Evolutionary conservation across 2,888 invertebrate genomes (phyloP).

Genomic region (Orgyia antiqua): DNA sequence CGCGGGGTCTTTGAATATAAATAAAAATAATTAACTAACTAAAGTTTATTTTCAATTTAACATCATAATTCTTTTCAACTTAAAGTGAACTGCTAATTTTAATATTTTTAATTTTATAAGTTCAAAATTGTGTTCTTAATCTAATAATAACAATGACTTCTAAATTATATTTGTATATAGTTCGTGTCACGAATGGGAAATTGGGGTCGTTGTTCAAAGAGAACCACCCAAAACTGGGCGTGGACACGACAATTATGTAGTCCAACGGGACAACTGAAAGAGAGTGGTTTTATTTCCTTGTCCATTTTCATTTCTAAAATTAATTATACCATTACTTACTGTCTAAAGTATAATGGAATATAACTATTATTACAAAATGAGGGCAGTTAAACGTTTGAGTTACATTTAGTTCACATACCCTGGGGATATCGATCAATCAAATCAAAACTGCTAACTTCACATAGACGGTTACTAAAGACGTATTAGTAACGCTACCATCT

Average conservation of each 20-base stretch:
- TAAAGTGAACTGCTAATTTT: too few species aligned
- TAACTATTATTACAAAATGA: background rate
- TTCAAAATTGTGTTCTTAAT: too few species aligned
- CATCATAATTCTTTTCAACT: too few species aligned
- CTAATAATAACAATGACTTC: too few species aligned
- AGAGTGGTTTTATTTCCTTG: conserved; percentile 5
- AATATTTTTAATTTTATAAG: too few species aligned
- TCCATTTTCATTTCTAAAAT: conserved; percentile 10
- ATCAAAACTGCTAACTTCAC: background rate
- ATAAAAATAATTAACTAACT: too few species aligned
- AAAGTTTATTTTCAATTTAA: too few species aligned
- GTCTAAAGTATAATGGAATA: conserved; percentile 5
- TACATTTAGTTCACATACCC: background rate
- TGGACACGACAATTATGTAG: background rate
- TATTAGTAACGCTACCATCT: too few species aligned
- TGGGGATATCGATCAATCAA: conserved; percentile 3
- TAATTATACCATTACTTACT: conserved; percentile 7
- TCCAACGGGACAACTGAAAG: conserved; percentile 3
- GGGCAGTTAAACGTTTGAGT: background rate
- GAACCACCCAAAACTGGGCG: conserved; percentile 3
- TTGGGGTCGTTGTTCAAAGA: conserved; percentile 3
- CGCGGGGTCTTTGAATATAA: too few species aligned
- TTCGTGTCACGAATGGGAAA: conserved; percentile 1
- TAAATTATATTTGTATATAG: too few species aligned
- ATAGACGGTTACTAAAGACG: too few species aligned